Evolutionary conservation across 2,888 invertebrate genomes (phyloP), one percentile per base, ranked within the genome.

Genomic region (Dasypogon diadema): DNA sequence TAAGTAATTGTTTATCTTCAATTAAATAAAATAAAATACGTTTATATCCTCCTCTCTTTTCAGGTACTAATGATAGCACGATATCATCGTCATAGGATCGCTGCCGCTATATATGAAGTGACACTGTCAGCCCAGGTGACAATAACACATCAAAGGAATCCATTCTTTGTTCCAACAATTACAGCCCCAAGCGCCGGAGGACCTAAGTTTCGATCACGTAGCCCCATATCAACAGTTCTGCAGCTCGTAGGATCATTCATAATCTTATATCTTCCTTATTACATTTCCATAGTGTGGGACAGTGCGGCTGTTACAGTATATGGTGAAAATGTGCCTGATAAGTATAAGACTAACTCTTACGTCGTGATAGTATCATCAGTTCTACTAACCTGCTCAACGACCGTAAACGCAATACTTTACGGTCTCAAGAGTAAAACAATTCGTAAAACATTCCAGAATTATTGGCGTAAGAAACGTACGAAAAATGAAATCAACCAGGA

Each of bases 91-190:
- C 94, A 94, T 83, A 89, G 94, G 76, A 95, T 95, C 80, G 93
- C 94, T 26, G 93, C 93, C 56, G 94, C 94, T 22, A 93, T 94
- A 79, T 94, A 93, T 86, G 93, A 94, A 87, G 93, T 94, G 51
- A 94, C 94, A 0, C 84, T 94, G 70, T 93, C 93, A 6, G 94
- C 94, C 0, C 94, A 94, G 87, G 94, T 94, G 79, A 93, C 93
- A 63, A 93, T 93, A 80, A 93, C 93, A 0, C 93, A 93, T 82
- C 93, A 93, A 83, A 87, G 93, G 79, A 93, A 93, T 82, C 93
- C 93, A 6, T 93, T 93, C 83, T 90, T 91, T 78, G 89, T 92
- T 56, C 92, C 92, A 26, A 90, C 91, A 1, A 90, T 91, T 1
- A 91, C 91, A 0, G 88, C 90, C 12, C 88, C 89, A 1, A 81